Evolutionary conservation across 2,113 vertebrate genomes (phyloP).

Genomic region (Muntiacus reevesi): DNA sequence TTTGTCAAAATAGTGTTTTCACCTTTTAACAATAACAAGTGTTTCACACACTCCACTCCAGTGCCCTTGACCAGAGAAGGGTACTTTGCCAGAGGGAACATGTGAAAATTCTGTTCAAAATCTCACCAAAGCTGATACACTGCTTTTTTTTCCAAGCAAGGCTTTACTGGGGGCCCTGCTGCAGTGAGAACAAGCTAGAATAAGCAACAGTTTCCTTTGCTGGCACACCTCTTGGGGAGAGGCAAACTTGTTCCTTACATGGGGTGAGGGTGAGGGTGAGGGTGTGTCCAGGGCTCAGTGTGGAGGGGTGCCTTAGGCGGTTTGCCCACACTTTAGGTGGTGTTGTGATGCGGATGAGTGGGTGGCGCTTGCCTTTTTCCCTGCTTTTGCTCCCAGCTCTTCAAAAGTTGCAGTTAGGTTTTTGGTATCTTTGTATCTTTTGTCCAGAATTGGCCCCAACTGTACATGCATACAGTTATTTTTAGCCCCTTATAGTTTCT

Average conservation of each 20-base stretch:
- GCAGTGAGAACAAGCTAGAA: neutral
- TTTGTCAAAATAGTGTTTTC: conserved; percentile 78
- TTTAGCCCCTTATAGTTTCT: neutral
- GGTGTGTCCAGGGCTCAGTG: neutral
- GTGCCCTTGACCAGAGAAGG: conserved; percentile 61
- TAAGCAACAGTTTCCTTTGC: neutral
- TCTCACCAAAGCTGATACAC: conserved; percentile 70
- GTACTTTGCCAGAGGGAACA: conserved; percentile 55
- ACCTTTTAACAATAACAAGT: conserved; percentile 13
- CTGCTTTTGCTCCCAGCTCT: neutral
- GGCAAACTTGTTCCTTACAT: neutral
- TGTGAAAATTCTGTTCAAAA: conserved; percentile 16
- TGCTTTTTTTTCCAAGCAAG: neutral
- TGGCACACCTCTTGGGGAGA: neutral
- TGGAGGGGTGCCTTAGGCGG: neutral
- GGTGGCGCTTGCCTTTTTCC: neutral
- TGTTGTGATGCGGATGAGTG: neutral
- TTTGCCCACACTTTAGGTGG: neutral
- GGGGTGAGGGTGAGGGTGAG: neutral
- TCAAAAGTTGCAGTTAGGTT: neutral
- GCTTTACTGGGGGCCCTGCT: neutral
- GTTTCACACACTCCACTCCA: conserved; percentile 30
- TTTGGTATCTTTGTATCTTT: neutral
- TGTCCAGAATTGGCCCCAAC: neutral
- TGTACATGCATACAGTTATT: neutral